phyloP scores from a whole-genome alignment of 1,140 invertebrate species.

The Apis cerana region DNA sequence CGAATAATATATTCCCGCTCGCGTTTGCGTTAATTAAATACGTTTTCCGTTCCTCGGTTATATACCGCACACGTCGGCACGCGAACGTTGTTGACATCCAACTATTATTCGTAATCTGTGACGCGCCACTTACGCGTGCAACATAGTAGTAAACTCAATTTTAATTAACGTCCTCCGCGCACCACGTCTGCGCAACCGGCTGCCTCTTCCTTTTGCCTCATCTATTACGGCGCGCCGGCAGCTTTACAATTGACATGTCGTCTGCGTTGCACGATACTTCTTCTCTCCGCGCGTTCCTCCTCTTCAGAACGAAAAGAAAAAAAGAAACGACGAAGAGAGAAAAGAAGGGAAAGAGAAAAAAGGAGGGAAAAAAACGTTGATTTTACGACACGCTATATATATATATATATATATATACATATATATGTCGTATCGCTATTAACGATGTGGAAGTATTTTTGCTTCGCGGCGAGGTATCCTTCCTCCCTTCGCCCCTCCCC shows the following conservation, averaged over 20 bases:
- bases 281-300: too few relatives aligned
- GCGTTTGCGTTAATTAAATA: constrained; percentile 60
- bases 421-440: too few relatives aligned
- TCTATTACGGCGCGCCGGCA: constrained; percentile 7
- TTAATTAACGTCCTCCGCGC: constrained; percentile 55
- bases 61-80: constrained; percentile 11
- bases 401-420: too few relatives aligned
- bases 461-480: too few relatives aligned
- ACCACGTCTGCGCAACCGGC: background rate
- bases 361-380: too few relatives aligned
- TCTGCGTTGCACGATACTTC: background rate
- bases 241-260: constrained; percentile 35
- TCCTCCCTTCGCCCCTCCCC: too few relatives aligned
- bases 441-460: too few relatives aligned
- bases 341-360: too few relatives aligned
- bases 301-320: too few relatives aligned
- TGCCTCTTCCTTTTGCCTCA: constrained; percentile 26
- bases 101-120: constrained; percentile 38
- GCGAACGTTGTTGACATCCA: constrained; percentile 19
- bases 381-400: too few relatives aligned
- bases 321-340: too few relatives aligned
- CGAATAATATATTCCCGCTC: constrained; percentile 3
- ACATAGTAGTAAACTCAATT: constrained; percentile 37
- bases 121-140: constrained; percentile 36
- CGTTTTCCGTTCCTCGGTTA: background rate